Evolutionary conservation across 2,888 invertebrate genomes (phyloP).

Genomic region (Fragum sueziense): DNA sequence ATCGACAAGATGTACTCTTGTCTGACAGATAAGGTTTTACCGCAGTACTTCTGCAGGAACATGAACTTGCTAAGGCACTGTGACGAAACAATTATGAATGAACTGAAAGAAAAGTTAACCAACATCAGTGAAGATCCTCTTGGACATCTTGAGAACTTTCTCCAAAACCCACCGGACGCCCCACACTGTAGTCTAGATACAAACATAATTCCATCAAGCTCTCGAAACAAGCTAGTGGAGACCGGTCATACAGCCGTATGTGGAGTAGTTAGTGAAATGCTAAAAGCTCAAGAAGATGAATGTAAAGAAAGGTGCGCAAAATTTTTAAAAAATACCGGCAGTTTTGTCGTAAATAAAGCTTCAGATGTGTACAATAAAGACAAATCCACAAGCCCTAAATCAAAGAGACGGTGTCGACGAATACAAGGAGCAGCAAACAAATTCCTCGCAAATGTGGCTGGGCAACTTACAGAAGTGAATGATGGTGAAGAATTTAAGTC

Average conservation of each 20-base stretch:
- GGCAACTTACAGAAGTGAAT: neutral
- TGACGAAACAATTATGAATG: neutral
- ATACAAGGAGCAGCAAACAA: neutral
- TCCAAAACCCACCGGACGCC: constrained; percentile 8
- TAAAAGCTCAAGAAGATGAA: neutral
- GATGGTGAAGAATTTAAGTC: neutral
- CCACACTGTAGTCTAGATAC: neutral
- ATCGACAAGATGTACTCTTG: constrained; percentile 22
- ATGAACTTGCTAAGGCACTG: constrained; percentile 37
- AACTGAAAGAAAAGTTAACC: neutral
- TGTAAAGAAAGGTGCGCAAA: neutral
- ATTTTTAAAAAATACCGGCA: neutral
- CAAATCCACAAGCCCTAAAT: neutral
- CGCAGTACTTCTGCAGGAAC: constrained; percentile 28
- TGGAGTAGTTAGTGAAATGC: neutral
- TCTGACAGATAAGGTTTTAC: constrained; percentile 8
- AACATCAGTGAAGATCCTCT: neutral
- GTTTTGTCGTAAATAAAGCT: neutral
- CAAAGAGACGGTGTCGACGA: neutral
- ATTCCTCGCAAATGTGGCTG: neutral
- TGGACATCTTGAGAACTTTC: neutral
- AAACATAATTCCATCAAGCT: neutral
- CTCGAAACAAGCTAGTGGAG: neutral
- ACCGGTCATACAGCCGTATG: neutral
- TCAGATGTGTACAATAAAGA: neutral